Percentiles rank a stretch among this genome's conserved stretches.
These are phyloP conservation scores for Toxotes chatareus DNA, from an alignment of 2,113 vertebrate genomes.

Conservation along the genomic window DNA sequence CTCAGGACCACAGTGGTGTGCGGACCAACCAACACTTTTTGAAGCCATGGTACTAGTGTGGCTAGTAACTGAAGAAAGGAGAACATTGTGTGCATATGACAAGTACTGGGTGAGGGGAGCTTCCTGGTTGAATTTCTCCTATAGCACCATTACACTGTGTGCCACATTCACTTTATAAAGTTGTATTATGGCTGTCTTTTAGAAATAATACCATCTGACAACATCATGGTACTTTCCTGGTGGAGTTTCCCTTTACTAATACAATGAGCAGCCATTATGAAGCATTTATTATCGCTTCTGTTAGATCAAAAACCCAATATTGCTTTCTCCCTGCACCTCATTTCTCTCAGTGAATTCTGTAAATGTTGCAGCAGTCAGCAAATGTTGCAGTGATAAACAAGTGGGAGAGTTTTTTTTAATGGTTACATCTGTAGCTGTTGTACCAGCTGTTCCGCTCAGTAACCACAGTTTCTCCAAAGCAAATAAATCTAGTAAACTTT, in stretches of 20 bases:
- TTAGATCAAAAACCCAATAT: background rate
- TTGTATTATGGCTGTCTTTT: background rate
- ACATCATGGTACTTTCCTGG: background rate
- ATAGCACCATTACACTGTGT: background rate
- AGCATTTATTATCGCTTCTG: background rate
- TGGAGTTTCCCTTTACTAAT: background rate
- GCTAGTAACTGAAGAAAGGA: background rate
- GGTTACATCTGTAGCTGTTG: slow-evolving; percentile 8
- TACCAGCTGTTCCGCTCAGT: background rate
- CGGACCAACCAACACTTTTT: background rate
- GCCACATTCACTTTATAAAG: background rate
- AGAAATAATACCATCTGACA: background rate
- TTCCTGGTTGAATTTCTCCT: background rate
- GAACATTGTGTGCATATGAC: no score
- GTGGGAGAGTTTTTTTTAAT: background rate
- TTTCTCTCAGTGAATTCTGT: background rate
- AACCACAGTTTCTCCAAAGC: background rate
- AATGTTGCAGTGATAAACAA: background rate
- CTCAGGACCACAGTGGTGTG: background rate
- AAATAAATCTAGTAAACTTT: background rate
- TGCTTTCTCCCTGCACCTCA: background rate
- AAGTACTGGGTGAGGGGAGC: no score
- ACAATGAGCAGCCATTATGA: background rate
- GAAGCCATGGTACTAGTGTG: background rate
- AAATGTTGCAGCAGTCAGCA: background rate